Conservation (phyloP, 2,888 invertebrate species). For the Agrotis puta region DNA sequence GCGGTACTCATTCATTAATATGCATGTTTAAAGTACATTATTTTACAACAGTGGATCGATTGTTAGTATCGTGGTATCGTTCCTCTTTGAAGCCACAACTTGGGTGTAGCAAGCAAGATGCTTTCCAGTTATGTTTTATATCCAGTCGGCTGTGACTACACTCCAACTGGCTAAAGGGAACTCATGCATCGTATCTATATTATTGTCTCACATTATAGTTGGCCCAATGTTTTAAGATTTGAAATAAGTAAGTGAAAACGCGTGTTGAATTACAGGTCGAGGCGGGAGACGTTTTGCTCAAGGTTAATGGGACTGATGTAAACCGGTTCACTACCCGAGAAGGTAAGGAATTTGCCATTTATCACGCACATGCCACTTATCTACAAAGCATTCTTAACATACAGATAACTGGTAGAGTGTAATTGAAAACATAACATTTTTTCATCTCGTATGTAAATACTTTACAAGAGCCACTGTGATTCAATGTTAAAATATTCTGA, state of each 20-base stretch:
- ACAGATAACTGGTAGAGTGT: constrained; percentile 68
- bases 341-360: constrained; percentile 92
- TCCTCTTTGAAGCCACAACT: constrained; percentile 41
- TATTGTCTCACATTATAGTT: constrained; percentile 11
- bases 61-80: constrained; percentile 44
- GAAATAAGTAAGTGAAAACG: constrained; percentile 70
- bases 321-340: constrained; percentile 98
- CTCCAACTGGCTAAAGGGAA: constrained; percentile 6
- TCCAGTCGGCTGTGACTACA: constrained; percentile 32
- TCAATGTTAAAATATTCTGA: constrained; percentile 46
- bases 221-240: constrained; percentile 59
- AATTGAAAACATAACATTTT: constrained; percentile 68
- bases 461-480: constrained; percentile 72
- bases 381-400: constrained; percentile 71
- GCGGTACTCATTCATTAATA: constrained; percentile 38
- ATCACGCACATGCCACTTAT: constrained; percentile 80
- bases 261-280: constrained; percentile 94
- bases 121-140: constrained; percentile 43
- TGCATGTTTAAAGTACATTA: constrained; percentile 54
- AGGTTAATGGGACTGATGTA: constrained; percentile 98
- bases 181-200: constrained; percentile 20
- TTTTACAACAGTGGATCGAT: constrained; percentile 51
- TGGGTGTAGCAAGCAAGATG: constrained; percentile 33
- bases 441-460: constrained; percentile 67
- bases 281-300: constrained; percentile 98